Base-by-base conservation (phyloP, 2,888 invertebrate species). In the Parnassius glacialis region DNA sequence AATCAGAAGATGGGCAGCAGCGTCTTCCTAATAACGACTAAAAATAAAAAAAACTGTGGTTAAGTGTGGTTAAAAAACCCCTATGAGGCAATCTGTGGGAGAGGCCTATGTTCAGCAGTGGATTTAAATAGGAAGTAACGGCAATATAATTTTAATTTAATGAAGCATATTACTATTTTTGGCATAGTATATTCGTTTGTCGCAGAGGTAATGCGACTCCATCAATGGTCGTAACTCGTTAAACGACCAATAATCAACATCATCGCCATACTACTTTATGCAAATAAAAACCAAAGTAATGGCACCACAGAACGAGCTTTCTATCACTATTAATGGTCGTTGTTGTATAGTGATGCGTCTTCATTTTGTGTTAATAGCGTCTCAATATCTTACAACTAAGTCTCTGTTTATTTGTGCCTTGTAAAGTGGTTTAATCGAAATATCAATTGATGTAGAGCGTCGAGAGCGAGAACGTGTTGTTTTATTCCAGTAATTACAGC, bases 401-500 rank as follows among this genome's bases (percentile, higher is more conserved):
- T 44, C 41, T 20, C 25, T 45, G 51, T 61, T 56, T 13, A 44
- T 45, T 61, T 56, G 16, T 42, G 25, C 10, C 45, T 43, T 13
- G 47, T 13, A 44, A 58, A 62, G 58, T 58, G 45, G 57, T 57
- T 52, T 45, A 41, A 63, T 55, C 59, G 13, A 56, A 61, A 52
- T 57, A 61, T 57, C 52, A 55, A 63, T 63, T 56, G 52, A 59
- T 47, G 20, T 12, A 52, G 48, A 48, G 42, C 10, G 12, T 10
- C 55, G 50, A 58, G 55, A 43, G 52, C 48, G 5, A 41, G 52
- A 47, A 57, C 57, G 52, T 59, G 59, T 63, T 63, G 59, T 63
- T 63, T 63, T 59, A 52, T 57, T 57, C 51, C 52, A 52, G 48
- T 59, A 59, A 63, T 63, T 63, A 63, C 13, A 25, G 42, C 5